Base-by-base conservation (phyloP, 2,113 vertebrate genomes). In the Mixornis gularis region DNA sequence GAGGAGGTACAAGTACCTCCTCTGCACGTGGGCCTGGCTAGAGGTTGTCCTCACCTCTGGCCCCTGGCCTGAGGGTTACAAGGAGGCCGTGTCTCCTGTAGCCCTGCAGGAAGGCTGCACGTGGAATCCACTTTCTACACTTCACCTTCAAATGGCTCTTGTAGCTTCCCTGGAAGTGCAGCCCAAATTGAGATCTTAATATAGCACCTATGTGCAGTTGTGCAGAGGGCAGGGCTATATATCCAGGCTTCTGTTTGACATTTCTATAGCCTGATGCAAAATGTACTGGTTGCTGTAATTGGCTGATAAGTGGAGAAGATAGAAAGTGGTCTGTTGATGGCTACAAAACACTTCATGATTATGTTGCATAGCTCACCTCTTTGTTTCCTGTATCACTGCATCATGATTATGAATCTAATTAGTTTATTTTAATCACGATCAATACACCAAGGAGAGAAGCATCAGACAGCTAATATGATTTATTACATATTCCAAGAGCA, bases 371-470 rank as follows among this genome's bases (percentile, higher is more conserved):
- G 30, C 40, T 90, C 43, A 58, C 74, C 25, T 59, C 56, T 72
- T 63, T 72, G 79, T 64, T 92, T 82, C 62, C 78, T 46, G 29
- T 85, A 91, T 87, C 59, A 38, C 38, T 22, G 20, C 20, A 10
- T 92, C 70, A 56, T 79, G 64, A 90, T 87, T 90, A 64, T 1
- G 13, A 92, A 92, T 95, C 79, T 90, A 96, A 96, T 95, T 94
- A 95, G 79, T 93, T 95, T 79, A 93, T 94, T 97, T 96, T 95
- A 97, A 96, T 96, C 92, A 85, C 10, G 22, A 92, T 95, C 90
- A 62, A 85, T 95, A 79, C 76, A 85, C 93, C 87, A 91, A 91
- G 77, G 84, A 96, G 84, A 96, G 83, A 94, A 46, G 21, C 60
- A 63, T 52, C 78, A 68, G 93, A 65, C 59, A 93, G 58, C 40